Percentiles rank a stretch among this genome's conserved stretches.
These are phyloP conservation scores for Microvelia longipes DNA, from an alignment of 1,140 invertebrate species.

Conservation along the genomic window DNA sequence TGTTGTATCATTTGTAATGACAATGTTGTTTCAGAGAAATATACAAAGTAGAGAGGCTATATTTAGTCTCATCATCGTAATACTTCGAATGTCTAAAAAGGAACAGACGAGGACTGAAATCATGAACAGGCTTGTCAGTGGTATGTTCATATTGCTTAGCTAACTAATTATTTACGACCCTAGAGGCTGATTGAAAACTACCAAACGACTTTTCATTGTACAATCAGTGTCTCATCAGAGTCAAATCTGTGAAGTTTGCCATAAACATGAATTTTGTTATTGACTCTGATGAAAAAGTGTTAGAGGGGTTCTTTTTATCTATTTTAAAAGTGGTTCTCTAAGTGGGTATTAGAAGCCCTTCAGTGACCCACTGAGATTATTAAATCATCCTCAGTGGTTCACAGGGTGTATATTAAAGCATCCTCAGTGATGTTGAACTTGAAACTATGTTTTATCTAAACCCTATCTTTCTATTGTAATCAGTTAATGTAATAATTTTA, in stretches of 20 bases:
- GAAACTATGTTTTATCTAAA: too few relatives aligned
- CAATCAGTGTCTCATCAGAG: background rate
- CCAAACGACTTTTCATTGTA: background rate
- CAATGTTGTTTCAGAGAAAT: background rate
- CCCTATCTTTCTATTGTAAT: too few relatives aligned
- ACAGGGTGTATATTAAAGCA: too few relatives aligned
- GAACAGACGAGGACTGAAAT: background rate
- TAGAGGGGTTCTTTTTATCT: background rate
- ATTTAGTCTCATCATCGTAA: background rate
- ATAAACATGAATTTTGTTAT: background rate
- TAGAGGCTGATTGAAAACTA: too few relatives aligned
- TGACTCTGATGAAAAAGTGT: background rate
- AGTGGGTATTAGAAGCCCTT: too few relatives aligned
- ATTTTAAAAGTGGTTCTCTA: too few relatives aligned
- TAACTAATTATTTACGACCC: too few relatives aligned
- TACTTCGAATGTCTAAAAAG: background rate
- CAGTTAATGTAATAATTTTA: background rate
- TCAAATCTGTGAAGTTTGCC: background rate
- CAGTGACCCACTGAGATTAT: too few relatives aligned
- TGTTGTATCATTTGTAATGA: too few relatives aligned
- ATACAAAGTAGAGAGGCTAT: background rate
- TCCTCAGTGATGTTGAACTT: too few relatives aligned
- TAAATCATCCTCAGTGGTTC: too few relatives aligned
- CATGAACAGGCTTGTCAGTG: background rate
- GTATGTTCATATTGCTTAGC: background rate